These are phyloP conservation scores for Elephas maximus DNA, from an alignment of 2,113 vertebrate genomes.

Conservation along the genomic window DNA sequence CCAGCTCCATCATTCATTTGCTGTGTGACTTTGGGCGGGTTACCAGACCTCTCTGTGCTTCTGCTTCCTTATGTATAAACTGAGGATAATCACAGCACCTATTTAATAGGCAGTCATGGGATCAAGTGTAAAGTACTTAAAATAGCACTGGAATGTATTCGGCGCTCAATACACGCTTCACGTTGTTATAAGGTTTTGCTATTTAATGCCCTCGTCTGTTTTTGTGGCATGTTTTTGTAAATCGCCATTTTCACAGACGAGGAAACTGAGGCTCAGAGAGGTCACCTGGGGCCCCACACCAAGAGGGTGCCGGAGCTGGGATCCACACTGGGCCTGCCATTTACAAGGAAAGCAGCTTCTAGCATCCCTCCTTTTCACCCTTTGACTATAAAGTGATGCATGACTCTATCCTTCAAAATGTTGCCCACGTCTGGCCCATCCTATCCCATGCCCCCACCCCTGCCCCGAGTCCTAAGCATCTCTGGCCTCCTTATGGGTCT, in stretches of 20 bases:
- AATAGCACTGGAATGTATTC: fast-evolving
- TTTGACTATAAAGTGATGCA: fast-evolving
- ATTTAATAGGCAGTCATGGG: fast-evolving
- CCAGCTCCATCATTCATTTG: neutral
- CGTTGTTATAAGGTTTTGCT: neutral
- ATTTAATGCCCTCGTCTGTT: neutral
- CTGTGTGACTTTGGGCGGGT: neutral
- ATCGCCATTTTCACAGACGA: fast-evolving
- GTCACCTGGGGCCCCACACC: neutral
- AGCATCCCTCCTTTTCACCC: no score
- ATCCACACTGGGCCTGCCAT: neutral
- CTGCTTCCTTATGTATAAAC: neutral
- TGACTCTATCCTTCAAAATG: neutral
- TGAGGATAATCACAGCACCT: neutral
- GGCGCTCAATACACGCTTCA: neutral
- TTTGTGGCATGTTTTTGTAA: neutral
- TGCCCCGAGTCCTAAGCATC: neutral
- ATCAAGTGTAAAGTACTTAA: fast-evolving
- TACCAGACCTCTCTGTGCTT: neutral
- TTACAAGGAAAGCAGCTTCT: neutral
- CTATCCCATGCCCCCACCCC: no score
- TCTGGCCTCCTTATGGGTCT: neutral
- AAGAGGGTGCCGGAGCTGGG: neutral
- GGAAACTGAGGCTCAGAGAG: neutral
- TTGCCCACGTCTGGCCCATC: fast-evolving